A percentile compares a stretch with the other conserved stretches of the same genome.
These are phyloP conservation scores for Sinohyriopsis cumingii DNA, from an alignment of 2,888 invertebrate species.

Conservation along the genomic window DNA sequence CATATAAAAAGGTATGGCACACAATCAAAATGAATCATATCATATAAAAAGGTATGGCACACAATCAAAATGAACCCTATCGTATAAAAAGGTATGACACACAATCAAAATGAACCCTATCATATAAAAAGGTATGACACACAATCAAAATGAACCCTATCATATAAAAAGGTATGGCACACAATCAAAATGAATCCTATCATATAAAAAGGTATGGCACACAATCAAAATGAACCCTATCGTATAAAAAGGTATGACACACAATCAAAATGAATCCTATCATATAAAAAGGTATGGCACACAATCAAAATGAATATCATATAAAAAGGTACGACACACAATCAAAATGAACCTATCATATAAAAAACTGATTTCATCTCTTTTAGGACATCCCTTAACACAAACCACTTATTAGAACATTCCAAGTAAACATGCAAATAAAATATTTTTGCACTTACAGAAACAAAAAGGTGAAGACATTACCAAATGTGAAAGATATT, in stretches of 20 bases:
- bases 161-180: not conserved
- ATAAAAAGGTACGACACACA: not conserved
- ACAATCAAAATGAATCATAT: slow-evolving; percentile 7
- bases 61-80: slow-evolving; percentile 2
- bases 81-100: not conserved
- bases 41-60: not conserved
- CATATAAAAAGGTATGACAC: not conserved
- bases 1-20: not conserved
- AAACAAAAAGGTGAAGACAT: no score
- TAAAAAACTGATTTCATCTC: not conserved
- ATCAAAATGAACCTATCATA: slow-evolving; percentile 2
- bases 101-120: slow-evolving; percentile 6
- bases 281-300: not conserved
- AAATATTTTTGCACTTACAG: no score
- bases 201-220: not conserved
- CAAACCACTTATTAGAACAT: not conserved
- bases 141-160: slow-evolving; percentile 6
- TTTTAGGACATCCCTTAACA: not conserved
- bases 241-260: not conserved
- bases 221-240: slow-evolving; percentile 6
- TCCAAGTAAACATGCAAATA: not conserved
- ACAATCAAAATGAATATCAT: slow-evolving; percentile 5
- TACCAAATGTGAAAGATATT: no score
- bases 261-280: slow-evolving; percentile 7
- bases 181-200: slow-evolving; percentile 1